Base-by-base conservation (phyloP, 2,113 vertebrate genomes). In the Bucco capensis region DNA sequence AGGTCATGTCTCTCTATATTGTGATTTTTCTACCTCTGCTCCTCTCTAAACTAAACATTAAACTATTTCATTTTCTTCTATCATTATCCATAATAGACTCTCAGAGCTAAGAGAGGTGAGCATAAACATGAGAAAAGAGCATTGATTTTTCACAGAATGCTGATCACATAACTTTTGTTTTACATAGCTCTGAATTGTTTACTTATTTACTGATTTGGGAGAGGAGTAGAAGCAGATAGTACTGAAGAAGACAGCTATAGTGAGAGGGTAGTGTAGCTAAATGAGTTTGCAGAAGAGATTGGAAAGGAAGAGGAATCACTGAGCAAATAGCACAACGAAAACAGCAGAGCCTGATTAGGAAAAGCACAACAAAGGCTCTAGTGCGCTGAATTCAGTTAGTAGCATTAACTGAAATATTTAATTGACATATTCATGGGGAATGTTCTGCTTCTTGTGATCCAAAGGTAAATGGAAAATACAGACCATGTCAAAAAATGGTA, bases 81-180 rank as follows among this genome's bases (percentile, higher is more conserved):
- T 90, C 92, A 90, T 95, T 96, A 94, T 73, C 74, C 50, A 47
- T 94, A 96, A 95, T 87, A 71, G 92, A 80, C 81, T 92, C 86
- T 58, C 71, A 84, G 67, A 86, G 50, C 62, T 54, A 67, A 71
- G 74, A 89, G 70, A 93, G 64, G 77, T 89, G 77, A 90, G 47
- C 89, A 81, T 79, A 89, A 92, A 89, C 69, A 94, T 33, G 61
- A 92, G 54, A 87, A 62, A 25, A 79, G 46, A 93, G 78, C n/a
- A n/a, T 53, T 57, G 13, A 19, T 72, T 84, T 84, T 88, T 51
- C 65, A 73, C 27, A 79, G 86, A 89, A 79, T 86, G 38, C 37
- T 62, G 62, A 82, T 92, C 50, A 75, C 37, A 53, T 83, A 90
- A 92, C 80, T 95, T 95, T 83, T 90, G 60, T 88, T 96, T 96